Conservation (phyloP, 2,797 vertebrate genomes). For the Macropus fuliginosus region DNA sequence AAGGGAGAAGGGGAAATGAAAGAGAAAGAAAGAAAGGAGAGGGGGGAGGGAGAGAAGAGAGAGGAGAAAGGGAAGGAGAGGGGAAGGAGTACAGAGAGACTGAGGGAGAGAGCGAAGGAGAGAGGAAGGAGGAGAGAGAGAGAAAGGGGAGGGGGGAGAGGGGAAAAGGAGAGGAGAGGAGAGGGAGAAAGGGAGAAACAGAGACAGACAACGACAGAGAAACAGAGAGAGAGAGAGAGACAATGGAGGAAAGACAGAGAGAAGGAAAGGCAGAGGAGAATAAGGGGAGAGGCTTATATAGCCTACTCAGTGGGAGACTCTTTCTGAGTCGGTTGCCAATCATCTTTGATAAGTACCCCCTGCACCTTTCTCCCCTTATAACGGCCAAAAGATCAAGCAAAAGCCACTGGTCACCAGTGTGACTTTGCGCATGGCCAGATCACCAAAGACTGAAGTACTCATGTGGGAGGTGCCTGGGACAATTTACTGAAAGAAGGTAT, state of each 20-base stretch:
- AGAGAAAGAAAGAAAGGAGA: neutral
- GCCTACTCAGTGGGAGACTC: neutral
- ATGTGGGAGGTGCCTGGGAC: neutral
- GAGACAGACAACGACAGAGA: too few species aligned
- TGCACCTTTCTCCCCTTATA: neutral
- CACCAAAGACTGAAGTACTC: neutral
- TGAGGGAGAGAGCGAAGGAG: too few species aligned
- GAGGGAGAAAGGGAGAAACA: rapidly evolving
- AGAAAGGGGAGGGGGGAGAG: too few species aligned
- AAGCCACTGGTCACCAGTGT: neutral
- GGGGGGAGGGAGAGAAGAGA: rapidly evolving
- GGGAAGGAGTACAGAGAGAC: too few species aligned
- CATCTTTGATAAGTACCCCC: neutral
- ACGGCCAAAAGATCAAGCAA: neutral
- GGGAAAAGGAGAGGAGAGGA: too few species aligned
- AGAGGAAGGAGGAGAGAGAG: too few species aligned
- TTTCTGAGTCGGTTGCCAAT: neutral
- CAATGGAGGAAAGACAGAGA: too few species aligned
- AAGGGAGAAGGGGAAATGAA: too few species aligned
- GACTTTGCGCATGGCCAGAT: neutral
- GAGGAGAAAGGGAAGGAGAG: neutral
- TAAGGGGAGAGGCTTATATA: neutral
- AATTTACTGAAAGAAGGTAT: neutral
- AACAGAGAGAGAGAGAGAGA: too few species aligned
- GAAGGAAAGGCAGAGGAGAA: too few species aligned